Evolutionary conservation across 2,797 vertebrate species (phyloP).

Genomic region (Cottoperca gobio): DNA sequence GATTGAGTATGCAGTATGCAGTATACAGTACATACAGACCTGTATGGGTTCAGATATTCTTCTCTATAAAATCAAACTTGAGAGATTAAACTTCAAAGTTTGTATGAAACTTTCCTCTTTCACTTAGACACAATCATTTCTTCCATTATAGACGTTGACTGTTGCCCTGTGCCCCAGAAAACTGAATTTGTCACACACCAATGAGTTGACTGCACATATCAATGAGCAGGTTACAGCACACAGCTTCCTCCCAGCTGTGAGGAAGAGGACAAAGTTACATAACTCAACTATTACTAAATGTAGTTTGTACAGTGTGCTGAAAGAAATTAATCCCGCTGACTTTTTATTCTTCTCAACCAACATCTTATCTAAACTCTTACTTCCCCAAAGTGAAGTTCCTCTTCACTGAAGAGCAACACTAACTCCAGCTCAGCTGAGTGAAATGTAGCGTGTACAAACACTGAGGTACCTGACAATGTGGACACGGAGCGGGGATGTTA

Average conservation of each 20-base stretch:
- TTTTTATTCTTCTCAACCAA: conserved; percentile 19
- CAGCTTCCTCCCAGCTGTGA: conserved; percentile 28
- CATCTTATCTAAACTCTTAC: conserved; percentile 12
- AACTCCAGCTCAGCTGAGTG: conserved; percentile 44
- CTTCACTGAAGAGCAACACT: conserved; percentile 24
- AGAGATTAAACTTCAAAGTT: conserved; percentile 29
- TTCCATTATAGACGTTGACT: conserved; percentile 40
- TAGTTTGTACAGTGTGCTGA: background rate
- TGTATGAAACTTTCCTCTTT: conserved; percentile 31
- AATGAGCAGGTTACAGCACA: conserved; percentile 41
- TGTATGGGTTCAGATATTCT: background rate
- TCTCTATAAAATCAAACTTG: conserved; percentile 16
- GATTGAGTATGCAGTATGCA: too few species aligned
- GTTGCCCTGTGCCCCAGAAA: conserved; percentile 48
- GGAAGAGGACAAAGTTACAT: conserved; percentile 36
- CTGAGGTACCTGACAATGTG: conserved; percentile 23
- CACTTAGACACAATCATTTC: conserved; percentile 41
- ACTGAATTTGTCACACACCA: conserved; percentile 47
- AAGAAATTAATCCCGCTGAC: background rate
- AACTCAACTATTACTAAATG: background rate
- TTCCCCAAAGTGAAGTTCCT: conserved; percentile 6
- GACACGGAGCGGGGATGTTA: conserved; percentile 39
- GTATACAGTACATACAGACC: too few species aligned
- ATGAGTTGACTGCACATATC: conserved; percentile 39
- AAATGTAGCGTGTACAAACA: conserved; percentile 46